A percentile compares a stretch with the other conserved stretches of the same genome.
Conservation (phyloP, 2,888 invertebrate genomes). For the Lithophane semibrunnea region DNA sequence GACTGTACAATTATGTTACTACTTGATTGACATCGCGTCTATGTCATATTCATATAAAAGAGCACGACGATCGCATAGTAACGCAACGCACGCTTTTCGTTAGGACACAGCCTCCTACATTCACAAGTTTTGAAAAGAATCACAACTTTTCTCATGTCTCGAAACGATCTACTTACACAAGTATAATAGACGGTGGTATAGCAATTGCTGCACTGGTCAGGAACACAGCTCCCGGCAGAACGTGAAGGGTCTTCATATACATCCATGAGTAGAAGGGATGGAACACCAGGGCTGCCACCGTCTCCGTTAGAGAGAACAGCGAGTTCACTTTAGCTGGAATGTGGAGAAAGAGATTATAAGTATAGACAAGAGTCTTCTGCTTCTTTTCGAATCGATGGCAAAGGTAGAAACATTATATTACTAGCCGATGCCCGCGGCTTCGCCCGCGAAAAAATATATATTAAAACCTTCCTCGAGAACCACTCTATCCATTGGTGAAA, state of each 20-base stretch:
- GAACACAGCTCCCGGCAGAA: slow-evolving; percentile 84
- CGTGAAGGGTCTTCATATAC: slow-evolving; percentile 85
- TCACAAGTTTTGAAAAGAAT: neutral
- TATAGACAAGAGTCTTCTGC: neutral
- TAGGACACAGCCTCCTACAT: neutral
- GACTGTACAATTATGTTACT: no score
- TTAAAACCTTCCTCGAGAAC: no score
- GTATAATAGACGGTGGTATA: slow-evolving; percentile 80
- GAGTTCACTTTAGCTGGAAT: slow-evolving; percentile 87
- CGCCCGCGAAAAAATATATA: no score
- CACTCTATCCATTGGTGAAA: no score
- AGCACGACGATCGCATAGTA: no score
- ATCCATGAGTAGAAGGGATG: slow-evolving; percentile 86
- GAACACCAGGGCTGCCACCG: slow-evolving; percentile 83
- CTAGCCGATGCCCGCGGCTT: no score
- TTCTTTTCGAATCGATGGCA: neutral
- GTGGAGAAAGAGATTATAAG: neutral
- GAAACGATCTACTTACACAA: slow-evolving; percentile 75
- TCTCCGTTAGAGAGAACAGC: slow-evolving; percentile 86
- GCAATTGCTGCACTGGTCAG: slow-evolving; percentile 81
- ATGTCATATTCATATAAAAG: no score
- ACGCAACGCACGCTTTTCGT: neutral
- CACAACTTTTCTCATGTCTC: neutral
- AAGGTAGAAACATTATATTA: neutral
- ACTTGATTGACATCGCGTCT: no score